phyloP scores from a whole-genome alignment of 1,140 invertebrate genomes.

The Macrocentrus cingulum region DNA sequence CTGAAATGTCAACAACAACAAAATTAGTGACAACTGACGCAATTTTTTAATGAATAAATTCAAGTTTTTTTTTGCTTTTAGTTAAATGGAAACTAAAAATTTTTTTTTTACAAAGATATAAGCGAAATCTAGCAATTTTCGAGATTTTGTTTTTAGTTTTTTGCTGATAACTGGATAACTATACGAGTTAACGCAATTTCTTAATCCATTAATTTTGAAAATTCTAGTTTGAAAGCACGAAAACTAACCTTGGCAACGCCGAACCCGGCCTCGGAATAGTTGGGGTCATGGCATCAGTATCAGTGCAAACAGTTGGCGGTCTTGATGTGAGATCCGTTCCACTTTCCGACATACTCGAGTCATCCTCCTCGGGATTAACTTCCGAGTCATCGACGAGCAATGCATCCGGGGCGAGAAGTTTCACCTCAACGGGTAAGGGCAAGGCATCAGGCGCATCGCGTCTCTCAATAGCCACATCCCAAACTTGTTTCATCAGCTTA shows the following conservation, averaged over 20 bases:
- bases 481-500: constrained; percentile 80
- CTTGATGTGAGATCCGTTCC: constrained; percentile 51
- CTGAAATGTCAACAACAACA: constrained; percentile 18
- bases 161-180: no score
- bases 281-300: constrained; percentile 37
- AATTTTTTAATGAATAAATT: no score
- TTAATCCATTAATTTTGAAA: no score
- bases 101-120: no score
- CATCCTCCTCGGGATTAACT: constrained; percentile 51
- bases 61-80: no score
- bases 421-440: constrained; percentile 40
- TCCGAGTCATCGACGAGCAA: constrained; percentile 47
- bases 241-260: constrained; percentile 36
- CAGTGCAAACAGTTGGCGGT: constrained; percentile 39
- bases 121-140: no score
- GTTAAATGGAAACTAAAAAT: no score
- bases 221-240: neutral
- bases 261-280: constrained; percentile 41
- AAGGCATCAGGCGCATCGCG: constrained; percentile 35
- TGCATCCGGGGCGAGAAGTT: constrained; percentile 38
- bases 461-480: constrained; percentile 59
- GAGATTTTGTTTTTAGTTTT: no score
- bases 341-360: constrained; percentile 58
- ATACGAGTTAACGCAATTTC: no score
- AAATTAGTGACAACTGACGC: neutral